These are phyloP conservation scores for Nemotelus nigrinus DNA, from an alignment of 2,888 invertebrate species.

Conservation along the genomic window DNA sequence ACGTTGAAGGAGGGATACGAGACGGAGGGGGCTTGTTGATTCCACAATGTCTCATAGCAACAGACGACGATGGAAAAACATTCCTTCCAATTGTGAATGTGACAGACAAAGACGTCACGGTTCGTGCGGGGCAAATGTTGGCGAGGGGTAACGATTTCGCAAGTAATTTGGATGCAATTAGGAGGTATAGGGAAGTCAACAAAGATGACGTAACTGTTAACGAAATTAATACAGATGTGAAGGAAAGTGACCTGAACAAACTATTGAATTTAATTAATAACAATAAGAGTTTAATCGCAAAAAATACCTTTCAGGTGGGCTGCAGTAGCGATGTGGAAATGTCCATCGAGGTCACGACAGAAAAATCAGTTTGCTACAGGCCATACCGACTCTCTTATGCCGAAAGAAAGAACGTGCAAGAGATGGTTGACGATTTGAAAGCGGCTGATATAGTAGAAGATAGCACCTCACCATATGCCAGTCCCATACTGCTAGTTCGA, in stretches of 20 bases:
- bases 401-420: neutral
- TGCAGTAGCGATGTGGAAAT: neutral
- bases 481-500: neutral
- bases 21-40: neutral
- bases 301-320: conserved; percentile 20
- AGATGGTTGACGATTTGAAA: neutral
- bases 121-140: neutral
- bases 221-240: conserved; percentile 8
- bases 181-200: neutral
- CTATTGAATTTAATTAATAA: neutral
- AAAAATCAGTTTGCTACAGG: conserved; percentile 2
- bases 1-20: conserved; percentile 16
- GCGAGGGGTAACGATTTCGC: conserved; percentile 4
- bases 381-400: conserved; percentile 11
- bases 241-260: neutral
- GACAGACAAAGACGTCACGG: neutral
- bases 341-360: conserved; percentile 13
- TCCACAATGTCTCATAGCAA: neutral
- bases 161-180: neutral
- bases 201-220: neutral
- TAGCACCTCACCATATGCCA: conserved; percentile 2
- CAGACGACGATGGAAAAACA: conserved; percentile 14
- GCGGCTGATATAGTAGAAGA: neutral
- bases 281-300: neutral
- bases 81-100: conserved; percentile 19